Conservation (phyloP, 2,797 vertebrate genomes). For the Antrozous pallidus region DNA sequence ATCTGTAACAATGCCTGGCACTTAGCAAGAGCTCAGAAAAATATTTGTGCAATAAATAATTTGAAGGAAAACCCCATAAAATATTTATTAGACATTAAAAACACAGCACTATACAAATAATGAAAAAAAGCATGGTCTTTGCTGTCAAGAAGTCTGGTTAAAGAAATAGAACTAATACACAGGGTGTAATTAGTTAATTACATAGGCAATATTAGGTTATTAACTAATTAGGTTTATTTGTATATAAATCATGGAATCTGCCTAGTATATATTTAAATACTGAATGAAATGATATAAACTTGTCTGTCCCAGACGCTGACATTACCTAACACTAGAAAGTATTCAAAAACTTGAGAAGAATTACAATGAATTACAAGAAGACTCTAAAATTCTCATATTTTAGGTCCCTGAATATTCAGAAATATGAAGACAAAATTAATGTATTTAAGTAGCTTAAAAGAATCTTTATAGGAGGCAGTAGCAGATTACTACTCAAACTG, state of each 20-base stretch:
- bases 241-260: slow-evolving; percentile 10
- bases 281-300: neutral
- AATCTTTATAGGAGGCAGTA: slow-evolving; percentile 70
- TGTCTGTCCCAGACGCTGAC: too few species aligned
- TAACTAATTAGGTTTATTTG: slow-evolving; percentile 52
- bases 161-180: neutral
- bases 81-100: neutral
- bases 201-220: neutral
- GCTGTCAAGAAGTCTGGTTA: neutral
- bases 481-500: slow-evolving; percentile 68
- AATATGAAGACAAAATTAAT: slow-evolving; percentile 48
- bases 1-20: neutral
- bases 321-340: neutral
- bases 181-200: slow-evolving; percentile 17
- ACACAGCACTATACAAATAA: neutral
- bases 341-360: slow-evolving; percentile 32
- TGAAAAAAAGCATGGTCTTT: neutral
- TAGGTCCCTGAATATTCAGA: neutral
- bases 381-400: slow-evolving; percentile 32
- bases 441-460: slow-evolving; percentile 63
- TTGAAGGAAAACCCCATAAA: neutral
- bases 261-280: slow-evolving; percentile 24
- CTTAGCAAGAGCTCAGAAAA: neutral
- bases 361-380: neutral
- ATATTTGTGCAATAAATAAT: neutral